These are phyloP conservation scores for Nemapogon koenigi DNA, from an alignment of 2,888 invertebrate genomes.

Conservation along the genomic window DNA sequence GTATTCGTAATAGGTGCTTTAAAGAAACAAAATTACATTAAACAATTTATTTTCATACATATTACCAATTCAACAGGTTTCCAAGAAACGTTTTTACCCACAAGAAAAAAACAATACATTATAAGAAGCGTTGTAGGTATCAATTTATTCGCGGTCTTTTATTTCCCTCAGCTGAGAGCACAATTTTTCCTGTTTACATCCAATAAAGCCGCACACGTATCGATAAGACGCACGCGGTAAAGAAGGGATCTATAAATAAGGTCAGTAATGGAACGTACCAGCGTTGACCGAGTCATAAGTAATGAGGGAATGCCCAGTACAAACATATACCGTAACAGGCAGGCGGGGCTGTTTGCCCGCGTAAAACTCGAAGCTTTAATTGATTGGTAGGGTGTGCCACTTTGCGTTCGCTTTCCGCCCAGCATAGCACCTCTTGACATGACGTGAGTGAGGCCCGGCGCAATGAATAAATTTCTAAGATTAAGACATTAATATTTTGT, in stretches of 20 bases:
- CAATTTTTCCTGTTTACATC: conserved; percentile 7
- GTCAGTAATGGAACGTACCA: conserved; percentile 11
- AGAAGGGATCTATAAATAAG: conserved; percentile 19
- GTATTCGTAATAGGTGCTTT: too few relatives aligned
- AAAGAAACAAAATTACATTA: too few relatives aligned
- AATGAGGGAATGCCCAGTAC: conserved; percentile 44
- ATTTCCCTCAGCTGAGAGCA: conserved; percentile 2
- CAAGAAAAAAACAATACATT: too few relatives aligned
- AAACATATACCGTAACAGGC: conserved; percentile 53
- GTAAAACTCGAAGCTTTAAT: conserved; percentile 35
- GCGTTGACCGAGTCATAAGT: conserved; percentile 23
- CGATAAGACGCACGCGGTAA: conserved; percentile 23
- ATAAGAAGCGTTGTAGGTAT: too few relatives aligned
- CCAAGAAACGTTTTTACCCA: too few relatives aligned
- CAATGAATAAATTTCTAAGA: conserved; percentile 39
- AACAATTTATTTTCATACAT: too few relatives aligned
- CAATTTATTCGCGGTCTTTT: not conserved
- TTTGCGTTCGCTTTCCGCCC: not conserved
- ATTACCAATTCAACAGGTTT: too few relatives aligned
- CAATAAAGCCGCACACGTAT: conserved; percentile 16
- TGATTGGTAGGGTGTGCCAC: conserved; percentile 47
- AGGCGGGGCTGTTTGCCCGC: conserved; percentile 14
- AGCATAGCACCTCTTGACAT: conserved; percentile 9
- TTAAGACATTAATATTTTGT: conserved; percentile 38
- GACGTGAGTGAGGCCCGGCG: conserved; percentile 20